Percentiles rank a stretch among this genome's conserved stretches.
These are phyloP conservation scores for Aplodontia rufa DNA, from an alignment of 2,113 vertebrate species.

Conservation along the genomic window DNA sequence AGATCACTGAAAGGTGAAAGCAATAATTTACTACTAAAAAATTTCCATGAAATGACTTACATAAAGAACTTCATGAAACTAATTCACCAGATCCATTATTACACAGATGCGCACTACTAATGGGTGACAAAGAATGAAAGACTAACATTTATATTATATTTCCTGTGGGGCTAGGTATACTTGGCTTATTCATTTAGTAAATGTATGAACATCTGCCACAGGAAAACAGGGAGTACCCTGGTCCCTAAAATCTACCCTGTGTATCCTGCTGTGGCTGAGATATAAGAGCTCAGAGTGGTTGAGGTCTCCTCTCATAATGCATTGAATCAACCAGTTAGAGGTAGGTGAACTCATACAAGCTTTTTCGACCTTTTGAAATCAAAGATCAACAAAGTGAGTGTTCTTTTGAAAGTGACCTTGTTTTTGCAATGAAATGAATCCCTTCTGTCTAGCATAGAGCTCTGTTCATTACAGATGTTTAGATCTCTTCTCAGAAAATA, in stretches of 20 bases:
- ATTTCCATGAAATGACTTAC: background rate
- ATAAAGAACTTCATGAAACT: slow-evolving; percentile 16
- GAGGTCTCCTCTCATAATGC: background rate
- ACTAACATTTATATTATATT: slow-evolving; percentile 42
- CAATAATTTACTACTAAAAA: slow-evolving; percentile 16
- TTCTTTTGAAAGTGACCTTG: background rate
- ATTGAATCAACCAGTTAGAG: background rate
- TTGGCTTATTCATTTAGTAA: slow-evolving; percentile 13
- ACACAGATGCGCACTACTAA: slow-evolving; percentile 22
- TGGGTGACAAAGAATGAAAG: background rate
- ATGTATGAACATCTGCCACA: background rate
- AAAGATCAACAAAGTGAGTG: background rate
- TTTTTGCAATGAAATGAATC: background rate
- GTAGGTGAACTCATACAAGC: background rate
- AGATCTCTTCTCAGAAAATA: background rate
- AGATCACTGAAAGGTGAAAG: slow-evolving; percentile 29
- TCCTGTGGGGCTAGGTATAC: background rate
- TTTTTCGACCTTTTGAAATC: background rate
- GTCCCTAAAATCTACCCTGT: background rate
- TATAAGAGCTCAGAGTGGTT: background rate
- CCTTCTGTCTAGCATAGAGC: background rate
- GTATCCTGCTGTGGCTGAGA: background rate
- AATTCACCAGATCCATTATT: slow-evolving; percentile 25
- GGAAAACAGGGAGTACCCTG: background rate
- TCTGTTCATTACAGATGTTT: background rate